Evolutionary conservation across 2,888 invertebrate species (phyloP).

Genomic region (Busseola fusca): DNA sequence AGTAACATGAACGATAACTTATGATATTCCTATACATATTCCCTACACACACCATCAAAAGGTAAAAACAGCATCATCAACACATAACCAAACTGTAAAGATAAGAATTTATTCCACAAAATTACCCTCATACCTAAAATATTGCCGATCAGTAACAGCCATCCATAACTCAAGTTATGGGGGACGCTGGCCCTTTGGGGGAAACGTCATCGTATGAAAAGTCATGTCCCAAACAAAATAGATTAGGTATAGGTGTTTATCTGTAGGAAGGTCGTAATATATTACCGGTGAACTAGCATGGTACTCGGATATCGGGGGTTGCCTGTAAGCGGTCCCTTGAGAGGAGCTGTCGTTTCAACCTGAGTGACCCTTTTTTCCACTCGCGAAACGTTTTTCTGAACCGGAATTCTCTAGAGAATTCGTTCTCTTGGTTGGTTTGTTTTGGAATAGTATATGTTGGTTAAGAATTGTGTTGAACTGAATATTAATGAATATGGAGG

Average conservation of each 20-base stretch:
- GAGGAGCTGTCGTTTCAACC: constrained; percentile 64
- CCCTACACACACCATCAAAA: constrained; percentile 4
- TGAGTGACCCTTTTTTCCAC: constrained; percentile 52
- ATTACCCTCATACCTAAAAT: constrained; percentile 47
- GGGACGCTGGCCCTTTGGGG: constrained; percentile 42
- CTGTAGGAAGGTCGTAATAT: constrained; percentile 56
- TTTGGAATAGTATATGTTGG: neutral
- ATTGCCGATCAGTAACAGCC: constrained; percentile 53
- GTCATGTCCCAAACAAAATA: constrained; percentile 59
- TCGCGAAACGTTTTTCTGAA: constrained; percentile 48
- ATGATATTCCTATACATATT: neutral
- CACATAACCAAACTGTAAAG: constrained; percentile 42
- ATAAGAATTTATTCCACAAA: constrained; percentile 56
- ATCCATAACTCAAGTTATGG: constrained; percentile 51
- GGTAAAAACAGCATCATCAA: constrained; percentile 23
- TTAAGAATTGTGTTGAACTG: neutral
- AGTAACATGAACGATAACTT: neutral
- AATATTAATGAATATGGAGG: neutral
- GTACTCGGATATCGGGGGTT: constrained; percentile 45
- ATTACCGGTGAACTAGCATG: constrained; percentile 56
- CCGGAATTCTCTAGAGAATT: constrained; percentile 54
- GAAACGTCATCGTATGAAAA: constrained; percentile 52
- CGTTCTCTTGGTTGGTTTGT: constrained; percentile 38
- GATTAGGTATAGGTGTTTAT: constrained; percentile 62
- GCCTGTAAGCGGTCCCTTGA: constrained; percentile 65